Evolutionary conservation across 1,140 invertebrate genomes (phyloP), one percentile per base, ranked within the genome.

Genomic region (Nymphalis io): DNA sequence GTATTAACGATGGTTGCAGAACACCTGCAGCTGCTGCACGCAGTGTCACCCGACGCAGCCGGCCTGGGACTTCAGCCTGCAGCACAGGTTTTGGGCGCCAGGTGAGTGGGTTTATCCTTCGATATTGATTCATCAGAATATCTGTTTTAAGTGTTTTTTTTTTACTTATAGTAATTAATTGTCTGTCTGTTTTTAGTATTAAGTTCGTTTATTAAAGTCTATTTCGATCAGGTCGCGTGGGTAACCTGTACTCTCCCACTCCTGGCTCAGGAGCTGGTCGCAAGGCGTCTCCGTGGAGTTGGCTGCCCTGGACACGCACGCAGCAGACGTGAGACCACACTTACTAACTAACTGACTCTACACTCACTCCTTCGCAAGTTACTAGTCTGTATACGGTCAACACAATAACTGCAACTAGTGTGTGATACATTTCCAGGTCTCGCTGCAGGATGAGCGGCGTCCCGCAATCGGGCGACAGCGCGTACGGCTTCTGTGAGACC

Each of bases 211-310:
- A 42, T 68, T 38, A 18, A 8, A 16, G 2, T 23, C 12, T 0
- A 13, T n/a, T 65, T 66, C 38, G 80, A 81, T 5, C 84, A 89
- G 93, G 93, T 77, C 90, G 94, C 39, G 92, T 94, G 12, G 96
- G 96, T 0, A 96, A 96, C 80, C 93, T 97, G 16, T 96, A 97
- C 74, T 96, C 96, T 0, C 96, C 96, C 0, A 96, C 96, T 89
- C 96, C 96, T 0, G 95, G 27, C 27, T 33, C 27, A 5, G 27
- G 94, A 0, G 86, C 90, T 1, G 89, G 83, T 1, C 75, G 91
- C 20, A 89, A 92, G 71, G 87, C 87, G 0, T 92, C 91, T 0
- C 88, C 91, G 0, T 92, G 91, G 89, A 86, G 87, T 75, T 92
- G 84, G 89, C 88, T 86, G 69, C 83, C 86, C 46, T 92, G 93